Percentiles rank a stretch among this genome's conserved stretches.
Evolutionary conservation across 2,113 vertebrate genomes (phyloP).

Genomic region (Calidris pugnax): DNA sequence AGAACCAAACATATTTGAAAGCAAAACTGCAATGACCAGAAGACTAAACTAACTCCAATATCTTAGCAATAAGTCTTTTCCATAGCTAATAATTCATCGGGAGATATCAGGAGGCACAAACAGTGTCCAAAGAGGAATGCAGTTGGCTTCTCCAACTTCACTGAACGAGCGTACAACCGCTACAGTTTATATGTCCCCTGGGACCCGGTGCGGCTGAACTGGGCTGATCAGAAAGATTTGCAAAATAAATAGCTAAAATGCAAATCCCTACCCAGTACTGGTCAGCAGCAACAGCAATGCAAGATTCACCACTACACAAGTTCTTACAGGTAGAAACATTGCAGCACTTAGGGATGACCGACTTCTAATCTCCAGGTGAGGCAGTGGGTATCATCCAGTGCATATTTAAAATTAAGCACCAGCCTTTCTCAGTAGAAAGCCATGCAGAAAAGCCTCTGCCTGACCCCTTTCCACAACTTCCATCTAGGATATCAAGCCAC

Average conservation of each 20-base stretch:
- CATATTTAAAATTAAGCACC: not conserved
- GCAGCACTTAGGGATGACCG: not conserved
- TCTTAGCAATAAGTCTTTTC: not conserved
- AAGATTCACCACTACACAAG: not conserved
- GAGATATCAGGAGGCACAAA: constrained; percentile 18
- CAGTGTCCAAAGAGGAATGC: constrained; percentile 5
- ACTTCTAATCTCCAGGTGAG: not conserved
- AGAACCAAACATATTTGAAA: not conserved
- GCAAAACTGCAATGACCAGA: constrained; percentile 19
- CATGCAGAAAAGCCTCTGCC: not conserved
- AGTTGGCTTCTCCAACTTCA: not conserved
- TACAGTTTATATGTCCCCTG: not conserved
- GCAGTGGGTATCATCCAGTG: not conserved
- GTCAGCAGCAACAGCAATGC: not conserved
- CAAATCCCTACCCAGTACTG: not conserved
- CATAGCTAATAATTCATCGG: constrained; percentile 10
- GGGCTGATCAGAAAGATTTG: not conserved
- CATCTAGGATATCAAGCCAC: not conserved
- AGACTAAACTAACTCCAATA: not conserved
- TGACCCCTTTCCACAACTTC: not conserved
- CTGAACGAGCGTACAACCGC: accelerated
- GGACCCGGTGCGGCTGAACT: not conserved
- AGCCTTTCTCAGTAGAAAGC: not conserved
- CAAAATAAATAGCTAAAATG: not conserved
- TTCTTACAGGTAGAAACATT: not conserved